phyloP scores from a whole-genome alignment of 2,113 vertebrate species.

The Anthoscopus minutus region DNA sequence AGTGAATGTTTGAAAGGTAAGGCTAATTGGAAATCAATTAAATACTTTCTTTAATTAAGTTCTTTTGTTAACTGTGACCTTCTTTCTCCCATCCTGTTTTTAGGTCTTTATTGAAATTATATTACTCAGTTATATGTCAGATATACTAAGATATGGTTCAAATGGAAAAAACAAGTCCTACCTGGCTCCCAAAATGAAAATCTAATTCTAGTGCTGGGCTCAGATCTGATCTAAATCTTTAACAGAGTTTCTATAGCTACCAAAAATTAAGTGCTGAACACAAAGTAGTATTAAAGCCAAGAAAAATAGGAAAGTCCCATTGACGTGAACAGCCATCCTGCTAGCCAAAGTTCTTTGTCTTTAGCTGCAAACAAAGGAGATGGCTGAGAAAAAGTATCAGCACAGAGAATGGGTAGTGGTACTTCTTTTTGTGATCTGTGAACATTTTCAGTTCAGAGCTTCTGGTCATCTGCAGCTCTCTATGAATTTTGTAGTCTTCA shows the following conservation, averaged over 20 bases:
- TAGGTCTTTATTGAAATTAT: background rate
- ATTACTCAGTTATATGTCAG: background rate
- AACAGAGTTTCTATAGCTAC: background rate
- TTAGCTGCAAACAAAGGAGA: background rate
- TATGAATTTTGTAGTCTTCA: background rate
- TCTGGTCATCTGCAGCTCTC: background rate
- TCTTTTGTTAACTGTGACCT: background rate
- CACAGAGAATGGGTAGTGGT: background rate
- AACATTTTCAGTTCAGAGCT: background rate
- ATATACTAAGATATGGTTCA: background rate
- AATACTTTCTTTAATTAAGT: background rate
- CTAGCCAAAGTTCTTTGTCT: background rate
- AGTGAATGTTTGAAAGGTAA: background rate
- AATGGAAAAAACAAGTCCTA: background rate
- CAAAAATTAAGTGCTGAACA: background rate
- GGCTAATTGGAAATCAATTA: background rate
- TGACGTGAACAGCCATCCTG: background rate
- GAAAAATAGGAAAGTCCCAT: background rate
- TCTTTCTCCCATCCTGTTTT: background rate
- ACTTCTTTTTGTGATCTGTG: background rate
- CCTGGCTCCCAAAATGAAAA: background rate
- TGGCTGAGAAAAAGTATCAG: background rate
- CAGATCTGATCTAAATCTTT: background rate
- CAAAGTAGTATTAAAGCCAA: background rate
- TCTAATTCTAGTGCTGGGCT: background rate